Evolutionary conservation across 2,797 vertebrate genomes (phyloP), one percentile per base, ranked within the genome.

Genomic region (Anas bahamensis): DNA sequence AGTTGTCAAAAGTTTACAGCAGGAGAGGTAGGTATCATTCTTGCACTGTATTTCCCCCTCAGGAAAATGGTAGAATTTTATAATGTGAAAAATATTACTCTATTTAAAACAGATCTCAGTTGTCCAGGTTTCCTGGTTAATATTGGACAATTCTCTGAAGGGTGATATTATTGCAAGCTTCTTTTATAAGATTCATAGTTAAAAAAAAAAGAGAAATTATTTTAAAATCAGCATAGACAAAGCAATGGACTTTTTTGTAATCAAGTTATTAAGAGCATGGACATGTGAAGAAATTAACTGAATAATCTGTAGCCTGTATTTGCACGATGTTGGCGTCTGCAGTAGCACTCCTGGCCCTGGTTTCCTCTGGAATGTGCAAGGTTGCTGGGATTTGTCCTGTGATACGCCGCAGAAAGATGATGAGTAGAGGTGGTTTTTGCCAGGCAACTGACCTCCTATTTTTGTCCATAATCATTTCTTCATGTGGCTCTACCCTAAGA

Each of bases 361-460:
- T 88, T 96, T 96, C 73, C 91, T 89, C 76, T 88, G 96, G 82
- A 89, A 83, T 88, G 92, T 86, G 76, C 70, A 3, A 87, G 86
- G 88, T 94, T 90, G 65, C 84, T 75, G 92, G 82, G 90, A 87
- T 94, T 93, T 90, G 87, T 94, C 95, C 95, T 76, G 42, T 5
- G 46, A 63, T 75, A 16, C 52, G 57, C 95, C 92, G 23, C 95
- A 86, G 76, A 33, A 44, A 13, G 46, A 93, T 72, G 91, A 93
- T 88, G 94, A 95, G 91, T 74, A 87, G 91, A 83, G 79, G 84
- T 92, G 94, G 96, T 94, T 96, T 66, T 94, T 94, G 63, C 87
- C 4, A n/a, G 95, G 92, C 94, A 93, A 13, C 73, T 95, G 95
- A 85, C 89, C 92, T 94, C 76, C 70, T 69, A 26, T 13, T 69